Conservation (phyloP, 2,113 vertebrate genomes). For the Cynopterus brachyotis region DNA sequence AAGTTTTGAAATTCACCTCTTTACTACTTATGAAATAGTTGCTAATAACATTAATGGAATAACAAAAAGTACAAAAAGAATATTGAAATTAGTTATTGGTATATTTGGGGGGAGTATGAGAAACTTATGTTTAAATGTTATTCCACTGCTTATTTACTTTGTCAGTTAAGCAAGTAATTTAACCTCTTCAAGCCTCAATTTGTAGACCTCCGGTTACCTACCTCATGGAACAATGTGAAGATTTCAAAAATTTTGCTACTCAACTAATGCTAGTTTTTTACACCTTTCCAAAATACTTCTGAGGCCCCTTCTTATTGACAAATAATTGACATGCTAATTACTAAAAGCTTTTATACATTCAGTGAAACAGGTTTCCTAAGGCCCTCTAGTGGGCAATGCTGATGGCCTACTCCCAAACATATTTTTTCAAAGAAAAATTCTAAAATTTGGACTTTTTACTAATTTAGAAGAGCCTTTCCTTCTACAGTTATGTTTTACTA, state of each 20-base stretch:
- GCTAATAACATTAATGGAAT: conserved; percentile 50
- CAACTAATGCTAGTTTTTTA: background rate
- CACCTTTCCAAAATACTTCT: conserved; percentile 6
- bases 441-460: background rate
- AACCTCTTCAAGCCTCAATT: background rate
- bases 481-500: background rate
- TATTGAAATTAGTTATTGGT: background rate
- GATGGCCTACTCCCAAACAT: background rate
- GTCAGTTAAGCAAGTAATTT: background rate
- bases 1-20: conserved; percentile 52
- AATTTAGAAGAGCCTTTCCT: background rate
- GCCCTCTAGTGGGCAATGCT: background rate
- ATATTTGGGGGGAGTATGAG: background rate
- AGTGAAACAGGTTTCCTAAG: background rate
- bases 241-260: conserved; percentile 23
- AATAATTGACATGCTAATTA: conserved; percentile 37
- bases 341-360: background rate
- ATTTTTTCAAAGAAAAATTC: conserved; percentile 6
- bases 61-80: conserved; percentile 36
- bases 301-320: background rate
- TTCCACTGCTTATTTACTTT: background rate
- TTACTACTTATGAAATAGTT: conserved; percentile 36
- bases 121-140: background rate
- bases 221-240: background rate
- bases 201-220: background rate